Evolutionary conservation across 23 tunicate species (phyloP), one percentile per base, ranked within the genome.

Genomic region (Styela clava): DNA sequence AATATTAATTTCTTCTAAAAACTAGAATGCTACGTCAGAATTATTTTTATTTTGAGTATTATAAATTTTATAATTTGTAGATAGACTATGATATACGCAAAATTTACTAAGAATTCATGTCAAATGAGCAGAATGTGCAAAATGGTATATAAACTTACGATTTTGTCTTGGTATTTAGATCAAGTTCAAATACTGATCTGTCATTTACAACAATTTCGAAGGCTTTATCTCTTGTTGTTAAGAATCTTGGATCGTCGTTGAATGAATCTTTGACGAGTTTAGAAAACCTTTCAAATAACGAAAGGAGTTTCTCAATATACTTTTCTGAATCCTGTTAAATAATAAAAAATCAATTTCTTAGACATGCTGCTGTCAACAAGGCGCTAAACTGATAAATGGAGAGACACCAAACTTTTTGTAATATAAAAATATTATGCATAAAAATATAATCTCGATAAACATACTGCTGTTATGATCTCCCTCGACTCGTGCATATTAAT

Each of bases 181-280:
- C 90, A 35, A 86, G 74, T 23, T 35, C 84, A 34, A 91, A 91
- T 67, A 86, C 86, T 28, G 89, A 82, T 64, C 78, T 35, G 78
- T 91, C 97, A 63, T 91, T 91, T 62, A 91, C 90, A 35, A 91
- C 97, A 64, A 82, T 36, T 79, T 91, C 86, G 33, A 91, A 91
- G 1, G 97, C 97, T 79, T 91, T 86, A 70, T 91, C 97, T 36
- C 97, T 69, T 25, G 97, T 80, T 24, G 97, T 91, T 64, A 91
- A 73, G 37, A 91, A 86, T 18, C 90, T 78, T 21, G 84, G 87
- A 69, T 91, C 90, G 76, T 91, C 87, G 24, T 86, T 74, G 76
- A 91, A 91, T n/a, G 97, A 82, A 22, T 78, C 51, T 31, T 72
- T 56, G 0, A 91, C 87, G 24, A 91, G 68, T 5, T 35, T 52